A percentile compares a stretch with the other conserved stretches of the same genome.
phyloP scores from a whole-genome alignment of 2,888 invertebrate species.

The Cerastoderma edule region DNA sequence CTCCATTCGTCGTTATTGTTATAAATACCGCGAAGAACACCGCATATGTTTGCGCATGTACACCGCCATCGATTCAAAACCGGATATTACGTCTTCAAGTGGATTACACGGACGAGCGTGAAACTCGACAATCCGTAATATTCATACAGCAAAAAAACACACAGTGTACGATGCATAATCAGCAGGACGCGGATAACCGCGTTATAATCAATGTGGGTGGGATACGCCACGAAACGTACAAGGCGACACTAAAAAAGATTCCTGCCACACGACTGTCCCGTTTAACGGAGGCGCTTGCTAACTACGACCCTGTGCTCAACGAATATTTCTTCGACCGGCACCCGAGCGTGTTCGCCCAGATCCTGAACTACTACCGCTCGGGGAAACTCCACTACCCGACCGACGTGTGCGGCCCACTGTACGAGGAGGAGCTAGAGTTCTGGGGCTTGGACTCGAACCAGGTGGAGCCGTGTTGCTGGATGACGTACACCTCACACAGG shows the following conservation, averaged over 20 bases:
- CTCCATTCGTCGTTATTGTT: too few species aligned
- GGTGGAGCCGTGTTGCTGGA: conserved; percentile 99
- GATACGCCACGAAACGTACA: conserved; percentile 93
- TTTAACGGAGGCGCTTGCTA: conserved; percentile 97
- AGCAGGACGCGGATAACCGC: conserved; percentile 90
- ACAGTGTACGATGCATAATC: conserved; percentile 27
- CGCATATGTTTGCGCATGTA: too few species aligned
- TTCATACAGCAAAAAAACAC: too few species aligned
- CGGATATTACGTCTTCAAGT: not conserved
- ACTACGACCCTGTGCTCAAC: conserved; percentile 99
- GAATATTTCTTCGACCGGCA: conserved; percentile 99
- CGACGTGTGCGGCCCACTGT: conserved; percentile 99
- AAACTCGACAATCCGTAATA: too few species aligned
- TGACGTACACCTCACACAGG: conserved; percentile 95
- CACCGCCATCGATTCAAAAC: not conserved
- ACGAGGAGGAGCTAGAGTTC: conserved; percentile 99
- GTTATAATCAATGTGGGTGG: conserved; percentile 99
- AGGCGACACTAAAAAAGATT: conserved; percentile 95
- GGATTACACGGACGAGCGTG: too few species aligned
- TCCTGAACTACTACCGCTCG: conserved; percentile 97
- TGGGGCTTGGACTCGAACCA: conserved; percentile 99
- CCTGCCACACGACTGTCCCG: conserved; percentile 97
- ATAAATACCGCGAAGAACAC: too few species aligned
- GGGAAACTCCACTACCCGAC: conserved; percentile 99
- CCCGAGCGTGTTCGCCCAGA: conserved; percentile 98